These are phyloP conservation scores for Bungarus multicinctus DNA, from an alignment of 2,113 vertebrate genomes.

Conservation along the genomic window DNA sequence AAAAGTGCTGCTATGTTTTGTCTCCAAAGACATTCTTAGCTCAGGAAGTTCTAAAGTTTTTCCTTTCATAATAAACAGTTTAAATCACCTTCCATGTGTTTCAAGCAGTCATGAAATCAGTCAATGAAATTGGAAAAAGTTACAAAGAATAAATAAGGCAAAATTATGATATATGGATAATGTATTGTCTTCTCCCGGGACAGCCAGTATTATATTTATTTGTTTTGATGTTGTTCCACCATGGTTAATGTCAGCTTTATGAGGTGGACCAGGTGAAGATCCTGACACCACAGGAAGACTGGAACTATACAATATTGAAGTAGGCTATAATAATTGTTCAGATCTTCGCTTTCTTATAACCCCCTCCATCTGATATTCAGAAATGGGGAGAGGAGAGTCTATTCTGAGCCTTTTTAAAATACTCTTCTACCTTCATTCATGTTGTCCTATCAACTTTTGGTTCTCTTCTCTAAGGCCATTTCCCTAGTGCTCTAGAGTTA, in stretches of 20 bases:
- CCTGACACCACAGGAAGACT: neutral
- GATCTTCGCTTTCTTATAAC: neutral
- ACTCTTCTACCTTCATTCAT: neutral
- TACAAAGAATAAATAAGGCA: neutral
- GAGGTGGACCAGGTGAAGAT: neutral
- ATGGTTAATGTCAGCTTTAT: neutral
- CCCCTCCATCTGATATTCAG: neutral
- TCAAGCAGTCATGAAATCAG: neutral
- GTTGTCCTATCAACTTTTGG: neutral
- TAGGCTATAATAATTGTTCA: neutral
- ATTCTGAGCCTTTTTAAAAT: neutral
- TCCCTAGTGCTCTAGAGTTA: neutral
- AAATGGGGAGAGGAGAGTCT: neutral
- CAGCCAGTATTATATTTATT: neutral
- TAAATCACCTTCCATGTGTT: neutral
- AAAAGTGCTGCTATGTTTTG: neutral
- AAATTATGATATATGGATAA: neutral
- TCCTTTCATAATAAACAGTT: neutral
- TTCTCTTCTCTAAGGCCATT: neutral
- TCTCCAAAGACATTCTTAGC: neutral
- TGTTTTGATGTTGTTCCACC: neutral
- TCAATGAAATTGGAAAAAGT: neutral
- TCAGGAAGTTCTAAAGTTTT: neutral
- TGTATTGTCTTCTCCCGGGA: neutral
- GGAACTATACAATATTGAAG: neutral